phyloP scores from a whole-genome alignment of 2,888 invertebrate species.

The Dorcus hopei region DNA sequence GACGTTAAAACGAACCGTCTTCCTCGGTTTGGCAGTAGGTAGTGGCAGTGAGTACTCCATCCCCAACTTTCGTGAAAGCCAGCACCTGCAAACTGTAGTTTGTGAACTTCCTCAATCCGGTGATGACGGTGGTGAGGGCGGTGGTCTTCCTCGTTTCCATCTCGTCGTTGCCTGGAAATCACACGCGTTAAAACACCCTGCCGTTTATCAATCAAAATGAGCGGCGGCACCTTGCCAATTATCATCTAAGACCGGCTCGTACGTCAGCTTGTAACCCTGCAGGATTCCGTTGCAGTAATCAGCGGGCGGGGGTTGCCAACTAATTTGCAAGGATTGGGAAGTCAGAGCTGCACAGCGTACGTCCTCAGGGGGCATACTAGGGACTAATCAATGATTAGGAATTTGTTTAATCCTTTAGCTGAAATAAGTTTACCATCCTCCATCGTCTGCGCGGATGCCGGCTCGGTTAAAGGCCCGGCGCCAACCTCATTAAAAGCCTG shows the following conservation, averaged over 20 bases:
- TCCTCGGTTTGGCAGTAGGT: conserved; percentile 74
- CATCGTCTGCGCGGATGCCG: conserved; percentile 65
- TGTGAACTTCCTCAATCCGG: conserved; percentile 69
- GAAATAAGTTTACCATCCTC: conserved; percentile 61
- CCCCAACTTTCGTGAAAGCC: conserved; percentile 75
- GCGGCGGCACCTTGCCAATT: conserved; percentile 45
- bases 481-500: conserved; percentile 75
- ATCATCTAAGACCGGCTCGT: conserved; percentile 63
- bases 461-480: conserved; percentile 68
- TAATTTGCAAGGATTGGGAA: conserved; percentile 73
- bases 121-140: conserved; percentile 66
- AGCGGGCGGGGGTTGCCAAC: conserved; percentile 76
- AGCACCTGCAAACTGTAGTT: conserved; percentile 80
- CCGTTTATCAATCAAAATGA: background rate
- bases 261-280: conserved; percentile 71
- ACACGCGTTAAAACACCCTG: background rate
- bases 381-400: conserved; percentile 54
- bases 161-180: conserved; percentile 52
- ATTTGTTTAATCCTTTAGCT: background rate
- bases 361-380: conserved; percentile 74
- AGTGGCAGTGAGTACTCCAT: conserved; percentile 66
- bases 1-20: conserved; percentile 57
- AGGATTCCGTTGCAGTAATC: conserved; percentile 72
- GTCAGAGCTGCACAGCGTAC: conserved; percentile 72
- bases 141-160: conserved; percentile 65